These are phyloP conservation scores for Amphiura filiformis DNA, from an alignment of 35 echinoderm and acorn worm genomes.

Conservation along the genomic window DNA sequence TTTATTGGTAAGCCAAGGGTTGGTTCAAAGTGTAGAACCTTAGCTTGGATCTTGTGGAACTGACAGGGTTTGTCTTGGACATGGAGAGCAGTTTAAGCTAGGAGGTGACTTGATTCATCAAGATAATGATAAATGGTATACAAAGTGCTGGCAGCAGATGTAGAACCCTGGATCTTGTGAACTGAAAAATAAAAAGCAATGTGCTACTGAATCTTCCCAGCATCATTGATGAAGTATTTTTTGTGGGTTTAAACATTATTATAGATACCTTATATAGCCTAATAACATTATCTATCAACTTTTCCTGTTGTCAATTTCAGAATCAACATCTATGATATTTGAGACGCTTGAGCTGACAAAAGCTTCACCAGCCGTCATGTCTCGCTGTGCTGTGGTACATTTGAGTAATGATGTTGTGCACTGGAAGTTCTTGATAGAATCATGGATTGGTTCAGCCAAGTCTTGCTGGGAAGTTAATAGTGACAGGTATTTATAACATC, in stretches of 20 bases:
- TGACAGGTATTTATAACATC: slow-evolving; percentile 54
- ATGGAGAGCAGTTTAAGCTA: slow-evolving; percentile 67
- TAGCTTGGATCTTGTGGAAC: slow-evolving; percentile 26
- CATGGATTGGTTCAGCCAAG: slow-evolving; percentile 76
- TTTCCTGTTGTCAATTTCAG: slow-evolving; percentile 30
- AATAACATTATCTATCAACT: no score
- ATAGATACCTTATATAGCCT: no score
- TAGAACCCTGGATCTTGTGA: slow-evolving; percentile 23
- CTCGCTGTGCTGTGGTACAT: slow-evolving; percentile 71
- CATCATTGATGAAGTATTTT: no score
- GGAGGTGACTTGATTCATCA: slow-evolving; percentile 54
- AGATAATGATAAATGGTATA: slow-evolving; percentile 33
- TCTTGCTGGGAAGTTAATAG: slow-evolving; percentile 75
- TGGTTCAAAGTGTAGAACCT: slow-evolving; percentile 47
- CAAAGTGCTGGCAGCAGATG: slow-evolving; percentile 19
- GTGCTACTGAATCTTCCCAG: no score
- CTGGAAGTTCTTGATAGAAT: slow-evolving; percentile 81
- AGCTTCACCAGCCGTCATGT: slow-evolving; percentile 72
- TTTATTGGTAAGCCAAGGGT: neutral
- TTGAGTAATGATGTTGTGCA: slow-evolving; percentile 67
- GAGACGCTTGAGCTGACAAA: slow-evolving; percentile 64
- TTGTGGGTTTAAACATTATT: no score
- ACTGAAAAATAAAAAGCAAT: slow-evolving; percentile 15
- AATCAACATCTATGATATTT: slow-evolving; percentile 74
- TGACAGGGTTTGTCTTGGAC: slow-evolving; percentile 28